Percentiles rank a stretch among this genome's conserved stretches.
These are phyloP conservation scores for Sitobion miscanthi DNA, from an alignment of 1,140 invertebrate genomes.

Conservation along the genomic window DNA sequence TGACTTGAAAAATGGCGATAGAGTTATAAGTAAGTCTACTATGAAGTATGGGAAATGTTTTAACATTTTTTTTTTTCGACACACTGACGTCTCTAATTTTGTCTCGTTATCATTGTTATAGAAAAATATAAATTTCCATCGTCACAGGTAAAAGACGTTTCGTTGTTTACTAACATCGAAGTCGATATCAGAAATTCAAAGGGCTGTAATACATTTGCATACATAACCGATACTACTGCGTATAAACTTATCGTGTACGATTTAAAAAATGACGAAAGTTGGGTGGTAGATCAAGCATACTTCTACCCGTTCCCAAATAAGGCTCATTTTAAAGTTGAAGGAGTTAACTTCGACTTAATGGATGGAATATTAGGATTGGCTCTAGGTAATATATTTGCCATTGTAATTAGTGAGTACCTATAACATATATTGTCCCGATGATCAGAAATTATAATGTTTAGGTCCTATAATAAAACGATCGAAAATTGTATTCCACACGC, in stretches of 20 bases:
- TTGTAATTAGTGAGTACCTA: neutral
- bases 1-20: slow-evolving; percentile 65
- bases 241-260: slow-evolving; percentile 76
- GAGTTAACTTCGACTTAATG: slow-evolving; percentile 75
- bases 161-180: slow-evolving; percentile 64
- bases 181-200: slow-evolving; percentile 58
- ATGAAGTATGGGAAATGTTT: neutral
- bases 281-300: slow-evolving; percentile 72
- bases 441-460: slow-evolving; percentile 42
- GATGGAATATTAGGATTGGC: slow-evolving; percentile 76
- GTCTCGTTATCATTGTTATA: slow-evolving; percentile 59
- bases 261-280: slow-evolving; percentile 66
- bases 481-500: slow-evolving; percentile 78
- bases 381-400: slow-evolving; percentile 63
- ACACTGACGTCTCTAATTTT: neutral
- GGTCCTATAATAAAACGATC: slow-evolving; percentile 65
- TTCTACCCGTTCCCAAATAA: slow-evolving; percentile 75
- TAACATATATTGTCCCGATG: neutral
- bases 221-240: slow-evolving; percentile 75
- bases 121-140: slow-evolving; percentile 67
- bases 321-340: slow-evolving; percentile 73
- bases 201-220: slow-evolving; percentile 74
- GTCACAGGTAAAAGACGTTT: slow-evolving; percentile 62
- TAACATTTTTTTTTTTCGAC: neutral
- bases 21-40: slow-evolving; percentile 57